phyloP scores from a whole-genome alignment of 2,888 invertebrate genomes.

The Dasysyrphus tricinctus region DNA sequence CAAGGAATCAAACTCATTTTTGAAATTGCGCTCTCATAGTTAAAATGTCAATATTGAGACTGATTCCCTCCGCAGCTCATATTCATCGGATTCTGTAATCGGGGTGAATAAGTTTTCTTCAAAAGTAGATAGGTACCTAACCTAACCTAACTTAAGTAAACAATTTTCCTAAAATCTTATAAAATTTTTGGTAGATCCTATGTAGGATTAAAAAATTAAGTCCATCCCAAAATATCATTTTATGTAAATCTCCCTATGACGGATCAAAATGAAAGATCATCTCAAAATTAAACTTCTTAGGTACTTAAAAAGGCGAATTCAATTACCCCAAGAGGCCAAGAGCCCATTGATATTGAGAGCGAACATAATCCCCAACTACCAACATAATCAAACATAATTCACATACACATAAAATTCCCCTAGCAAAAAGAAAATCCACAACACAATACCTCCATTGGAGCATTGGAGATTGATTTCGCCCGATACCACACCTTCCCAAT shows the following conservation, averaged over 20 bases:
- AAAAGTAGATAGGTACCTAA: no score
- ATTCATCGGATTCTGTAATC: no score
- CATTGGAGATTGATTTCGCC: slow-evolving; percentile 65
- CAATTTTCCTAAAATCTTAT: no score
- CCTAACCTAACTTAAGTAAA: no score
- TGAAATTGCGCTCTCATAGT: no score
- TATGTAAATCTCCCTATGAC: not conserved
- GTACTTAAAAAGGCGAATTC: slow-evolving; percentile 1
- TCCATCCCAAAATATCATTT: not conserved
- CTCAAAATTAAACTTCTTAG: not conserved
- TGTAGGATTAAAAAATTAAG: not conserved
- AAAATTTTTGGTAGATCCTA: no score
- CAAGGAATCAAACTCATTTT: no score
- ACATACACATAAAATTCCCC: not conserved
- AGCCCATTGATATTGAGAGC: not conserved
- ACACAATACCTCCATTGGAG: slow-evolving; percentile 49
- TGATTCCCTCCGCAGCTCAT: no score
- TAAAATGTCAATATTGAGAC: no score
- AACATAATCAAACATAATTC: slow-evolving; percentile 1
- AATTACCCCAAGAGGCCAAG: not conserved
- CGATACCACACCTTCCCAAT: slow-evolving; percentile 58
- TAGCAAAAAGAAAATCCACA: slow-evolving; percentile 23
- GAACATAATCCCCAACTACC: not conserved
- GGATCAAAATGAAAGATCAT: not conserved
- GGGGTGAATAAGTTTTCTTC: no score